A percentile compares a stretch with the other conserved stretches of the same genome.
Evolutionary conservation across 2,888 invertebrate species (phyloP).

Genomic region (Idaea dimidiata): DNA sequence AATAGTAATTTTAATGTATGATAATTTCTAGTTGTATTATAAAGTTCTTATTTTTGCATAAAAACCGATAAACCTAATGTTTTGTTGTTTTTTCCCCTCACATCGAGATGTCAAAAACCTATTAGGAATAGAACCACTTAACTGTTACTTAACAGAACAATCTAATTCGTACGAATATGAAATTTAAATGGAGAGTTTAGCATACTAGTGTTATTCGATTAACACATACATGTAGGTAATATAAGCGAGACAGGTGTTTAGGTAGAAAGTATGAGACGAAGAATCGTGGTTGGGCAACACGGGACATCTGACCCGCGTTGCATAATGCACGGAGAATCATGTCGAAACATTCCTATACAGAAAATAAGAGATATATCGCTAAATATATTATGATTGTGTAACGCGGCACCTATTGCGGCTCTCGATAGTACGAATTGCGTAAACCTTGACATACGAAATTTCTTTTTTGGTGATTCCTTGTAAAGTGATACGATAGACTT

Average conservation of each 20-base stretch:
- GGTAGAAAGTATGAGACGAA: conserved; percentile 60
- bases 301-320: conserved; percentile 67
- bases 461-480: conserved; percentile 37
- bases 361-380: conserved; percentile 69
- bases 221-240: conserved; percentile 29
- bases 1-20: conserved; percentile 80
- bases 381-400: conserved; percentile 63
- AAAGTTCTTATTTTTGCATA: conserved; percentile 76
- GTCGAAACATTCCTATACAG: conserved; percentile 64
- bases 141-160: neutral
- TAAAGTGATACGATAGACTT: conserved; percentile 13
- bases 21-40: conserved; percentile 76
- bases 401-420: conserved; percentile 51
- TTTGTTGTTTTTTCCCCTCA: conserved; percentile 21
- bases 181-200: conserved; percentile 32
- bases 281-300: conserved; percentile 54
- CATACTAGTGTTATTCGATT: conserved; percentile 42
- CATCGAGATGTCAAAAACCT: neutral
- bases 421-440: conserved; percentile 58
- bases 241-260: conserved; percentile 49
- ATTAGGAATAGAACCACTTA: neutral
- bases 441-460: conserved; percentile 65
- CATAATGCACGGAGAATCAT: conserved; percentile 63
- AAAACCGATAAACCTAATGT: conserved; percentile 61
- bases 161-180: conserved; percentile 7